Percentiles rank a stretch among this genome's conserved stretches.
Evolutionary conservation across 2,888 invertebrate species (phyloP).

Genomic region (Chaitophorus viminalis): DNA sequence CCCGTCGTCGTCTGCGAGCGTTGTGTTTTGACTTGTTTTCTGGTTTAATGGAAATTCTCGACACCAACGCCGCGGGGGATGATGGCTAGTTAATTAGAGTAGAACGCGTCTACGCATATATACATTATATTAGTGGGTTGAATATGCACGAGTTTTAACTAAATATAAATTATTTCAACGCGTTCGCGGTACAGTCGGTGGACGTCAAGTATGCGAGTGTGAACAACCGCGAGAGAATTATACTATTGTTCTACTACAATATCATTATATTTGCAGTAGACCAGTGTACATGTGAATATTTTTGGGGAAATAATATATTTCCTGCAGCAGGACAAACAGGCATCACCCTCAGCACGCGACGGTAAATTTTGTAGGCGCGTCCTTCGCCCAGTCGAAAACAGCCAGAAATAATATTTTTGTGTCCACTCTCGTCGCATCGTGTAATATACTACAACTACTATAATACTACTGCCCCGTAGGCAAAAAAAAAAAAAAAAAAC

Average conservation of each 20-base stretch:
- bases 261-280: too few species aligned
- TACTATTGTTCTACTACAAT: too few species aligned
- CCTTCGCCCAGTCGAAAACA: slow-evolving; percentile 4
- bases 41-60: slow-evolving; percentile 53
- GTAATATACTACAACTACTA: too few species aligned
- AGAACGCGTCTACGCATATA: neutral
- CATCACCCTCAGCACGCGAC: too few species aligned
- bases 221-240: too few species aligned
- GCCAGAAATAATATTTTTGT: slow-evolving; percentile 32
- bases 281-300: too few species aligned
- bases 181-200: neutral
- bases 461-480: neutral
- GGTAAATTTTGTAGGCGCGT: too few species aligned
- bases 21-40: slow-evolving; percentile 55
- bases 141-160: slow-evolving; percentile 48
- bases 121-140: neutral
- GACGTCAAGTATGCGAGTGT: neutral
- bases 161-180: slow-evolving; percentile 30
- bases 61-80: slow-evolving; percentile 6
- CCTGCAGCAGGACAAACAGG: too few species aligned
- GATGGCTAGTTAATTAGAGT: slow-evolving; percentile 49
- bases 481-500: too few species aligned
- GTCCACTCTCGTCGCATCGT: neutral
- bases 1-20: neutral
- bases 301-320: too few species aligned